Evolutionary conservation across 2,888 invertebrate genomes (phyloP).

Genomic region (Ectemnius continuus): DNA sequence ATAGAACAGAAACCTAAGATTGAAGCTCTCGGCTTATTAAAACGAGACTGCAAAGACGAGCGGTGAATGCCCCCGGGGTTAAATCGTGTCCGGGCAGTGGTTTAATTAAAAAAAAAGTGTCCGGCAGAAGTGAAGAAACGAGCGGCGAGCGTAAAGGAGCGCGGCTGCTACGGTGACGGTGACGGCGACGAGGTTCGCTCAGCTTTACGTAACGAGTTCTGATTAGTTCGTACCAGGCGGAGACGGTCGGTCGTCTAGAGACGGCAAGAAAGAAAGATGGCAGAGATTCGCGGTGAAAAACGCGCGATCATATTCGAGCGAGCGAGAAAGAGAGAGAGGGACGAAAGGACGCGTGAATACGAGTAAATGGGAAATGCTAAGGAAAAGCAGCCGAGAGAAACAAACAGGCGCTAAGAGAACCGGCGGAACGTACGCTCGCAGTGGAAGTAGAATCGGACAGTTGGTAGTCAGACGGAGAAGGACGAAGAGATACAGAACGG

Average conservation of each 20-base stretch:
- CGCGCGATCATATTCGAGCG: neutral
- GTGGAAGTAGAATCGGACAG: conserved; percentile 19
- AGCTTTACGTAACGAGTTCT: conserved; percentile 67
- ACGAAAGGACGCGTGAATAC: neutral
- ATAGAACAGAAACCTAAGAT: neutral
- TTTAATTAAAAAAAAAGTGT: conserved; percentile 5
- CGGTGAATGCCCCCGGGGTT: neutral
- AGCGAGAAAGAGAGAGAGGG: neutral
- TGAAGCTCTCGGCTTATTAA: neutral
- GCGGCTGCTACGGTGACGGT: conserved; percentile 21
- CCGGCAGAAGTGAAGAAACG: neutral
- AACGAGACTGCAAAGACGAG: neutral
- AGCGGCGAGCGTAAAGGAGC: conserved; percentile 5
- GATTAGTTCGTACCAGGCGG: conserved; percentile 68
- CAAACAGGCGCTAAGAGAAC: conserved; percentile 6
- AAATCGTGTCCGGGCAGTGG: neutral
- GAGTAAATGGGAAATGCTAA: neutral
- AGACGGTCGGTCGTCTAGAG: conserved; percentile 56
- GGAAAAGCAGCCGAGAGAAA: conserved; percentile 19
- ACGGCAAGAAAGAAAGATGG: conserved; percentile 29
- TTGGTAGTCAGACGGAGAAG: conserved; percentile 20
- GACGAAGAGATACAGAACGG: neutral
- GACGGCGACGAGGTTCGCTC: conserved; percentile 5
- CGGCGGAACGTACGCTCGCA: neutral
- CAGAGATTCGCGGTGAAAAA: conserved; percentile 20